phyloP scores from a whole-genome alignment of 2,113 vertebrate genomes.

The Corythaeola cristata region DNA sequence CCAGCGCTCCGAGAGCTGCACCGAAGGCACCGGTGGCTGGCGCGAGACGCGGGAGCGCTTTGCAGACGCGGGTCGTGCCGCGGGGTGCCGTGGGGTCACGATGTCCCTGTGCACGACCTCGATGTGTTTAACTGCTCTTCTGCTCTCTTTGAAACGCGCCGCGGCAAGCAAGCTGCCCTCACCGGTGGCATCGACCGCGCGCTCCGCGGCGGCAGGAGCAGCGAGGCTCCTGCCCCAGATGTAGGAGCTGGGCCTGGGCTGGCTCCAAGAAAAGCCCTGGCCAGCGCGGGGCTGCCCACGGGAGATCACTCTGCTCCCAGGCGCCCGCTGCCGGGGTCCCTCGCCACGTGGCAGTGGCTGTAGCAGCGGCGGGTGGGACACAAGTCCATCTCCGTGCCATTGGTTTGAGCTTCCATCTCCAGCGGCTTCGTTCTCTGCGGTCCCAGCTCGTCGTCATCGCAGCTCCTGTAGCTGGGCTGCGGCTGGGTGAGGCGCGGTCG shows the following conservation, averaged over 20 bases:
- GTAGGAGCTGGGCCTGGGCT: background rate
- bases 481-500: background rate
- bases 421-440: accelerated
- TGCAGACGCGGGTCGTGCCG: background rate
- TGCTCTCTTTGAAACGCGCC: background rate
- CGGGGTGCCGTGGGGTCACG: background rate
- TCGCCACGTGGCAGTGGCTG: background rate
- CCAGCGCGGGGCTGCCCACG: background rate
- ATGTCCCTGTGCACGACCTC: background rate
- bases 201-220: accelerated
- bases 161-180: background rate
- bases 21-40: background rate
- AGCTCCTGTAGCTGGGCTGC: background rate
- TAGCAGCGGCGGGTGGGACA: background rate
- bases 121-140: background rate
- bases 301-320: background rate
- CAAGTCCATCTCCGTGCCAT: accelerated
- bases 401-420: background rate
- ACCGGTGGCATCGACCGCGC: accelerated
- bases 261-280: background rate
- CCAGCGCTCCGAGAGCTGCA: background rate
- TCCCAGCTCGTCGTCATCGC: background rate
- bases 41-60: background rate
- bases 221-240: background rate
- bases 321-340: background rate